Base-by-base conservation (phyloP, 2,888 invertebrate species). In the Galeruca laticollis region DNA sequence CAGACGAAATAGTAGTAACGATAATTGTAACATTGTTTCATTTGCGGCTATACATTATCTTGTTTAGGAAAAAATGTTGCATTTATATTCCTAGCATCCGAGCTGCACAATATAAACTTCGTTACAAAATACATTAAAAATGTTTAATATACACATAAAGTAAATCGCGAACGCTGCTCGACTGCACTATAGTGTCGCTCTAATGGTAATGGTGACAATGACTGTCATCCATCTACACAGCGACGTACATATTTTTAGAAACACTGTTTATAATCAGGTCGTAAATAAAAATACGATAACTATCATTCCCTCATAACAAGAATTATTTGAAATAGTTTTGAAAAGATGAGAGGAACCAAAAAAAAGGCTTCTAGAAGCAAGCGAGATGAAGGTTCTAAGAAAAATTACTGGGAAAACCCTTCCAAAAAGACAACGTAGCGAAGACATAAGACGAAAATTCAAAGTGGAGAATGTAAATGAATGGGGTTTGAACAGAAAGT, bases 111-210 rank as follows among this genome's bases (percentile, higher is more conserved):
- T 81, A 83, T 82, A 82, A 83, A 83, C 82, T 82, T 80, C 79
- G 82, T 81, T 82, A 82, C 81, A 80, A 80, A 82, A 82, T 82
- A 80, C 82, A 83, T 83, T 82, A 82, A 82, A 83, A 82, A 82
- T 81, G 81, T 83, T 82, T 82, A 82, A 82, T 82, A 82, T 78
- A 81, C 79, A 80, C 81, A 82, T 83, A 83, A 82, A 82, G 79
- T 81, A 81, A 82, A 82, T 82, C 81, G 82, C 81, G 80, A 80
- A 79, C 79, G 79, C 75, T 79, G 75, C 73, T 76, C 75, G 79
- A 78, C 76, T 76, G 78, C 72, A 73, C 70, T 69, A 69, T 77
- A 73, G 76, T 71, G 77, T 76, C 74, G 75, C 73, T 77, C 76
- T 81, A 80, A 79, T 78, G 78, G 77, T 76, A 75, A 78, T 77